Conservation (phyloP, 2,888 invertebrate genomes). For the Hirtodrosophila cameraria region DNA sequence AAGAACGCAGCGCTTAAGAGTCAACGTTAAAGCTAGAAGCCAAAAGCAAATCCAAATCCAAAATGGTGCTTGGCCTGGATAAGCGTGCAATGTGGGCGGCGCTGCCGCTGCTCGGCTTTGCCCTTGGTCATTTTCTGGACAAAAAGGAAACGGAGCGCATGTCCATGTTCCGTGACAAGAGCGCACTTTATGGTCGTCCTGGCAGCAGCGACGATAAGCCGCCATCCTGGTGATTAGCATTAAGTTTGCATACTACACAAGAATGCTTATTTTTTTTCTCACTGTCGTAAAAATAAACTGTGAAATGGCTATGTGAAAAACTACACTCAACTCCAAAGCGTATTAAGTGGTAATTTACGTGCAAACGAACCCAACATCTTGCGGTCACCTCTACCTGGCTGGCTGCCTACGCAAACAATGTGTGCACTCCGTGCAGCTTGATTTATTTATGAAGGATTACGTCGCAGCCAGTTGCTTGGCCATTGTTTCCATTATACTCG, state of each 20-base stretch:
- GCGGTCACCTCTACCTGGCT: conserved; percentile 31
- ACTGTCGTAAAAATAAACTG: conserved; percentile 56
- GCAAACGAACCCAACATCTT: conserved; percentile 14
- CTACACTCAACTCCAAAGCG: conserved; percentile 10
- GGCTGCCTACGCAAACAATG: conserved; percentile 30
- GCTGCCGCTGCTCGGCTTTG: conserved; percentile 86
- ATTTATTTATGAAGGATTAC: conserved; percentile 73
- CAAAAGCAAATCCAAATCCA: conserved; percentile 80
- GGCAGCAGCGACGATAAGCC: conserved; percentile 87
- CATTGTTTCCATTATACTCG: conserved; percentile 64
- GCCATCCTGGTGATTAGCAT: conserved; percentile 88
- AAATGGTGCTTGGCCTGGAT: conserved; percentile 86
- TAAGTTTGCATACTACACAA: conserved; percentile 20
- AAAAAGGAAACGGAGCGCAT: conserved; percentile 89
- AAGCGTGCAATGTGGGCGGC: conserved; percentile 85
- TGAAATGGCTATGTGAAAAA: conserved; percentile 56
- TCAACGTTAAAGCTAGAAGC: conserved; percentile 45
- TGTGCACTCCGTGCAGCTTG: conserved; percentile 25
- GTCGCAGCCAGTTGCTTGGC: conserved; percentile 25
- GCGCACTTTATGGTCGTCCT: conserved; percentile 89
- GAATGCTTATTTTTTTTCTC: conserved; percentile 13
- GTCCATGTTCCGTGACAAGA: conserved; percentile 91
- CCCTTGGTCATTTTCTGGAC: conserved; percentile 88
- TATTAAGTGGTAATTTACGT: conserved; percentile 9
- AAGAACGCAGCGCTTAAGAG: conserved; percentile 49